Evolutionary conservation across 2,113 vertebrate species (phyloP), one percentile per base, ranked within the genome.

Genomic region (Leptodactylus fuscus): DNA sequence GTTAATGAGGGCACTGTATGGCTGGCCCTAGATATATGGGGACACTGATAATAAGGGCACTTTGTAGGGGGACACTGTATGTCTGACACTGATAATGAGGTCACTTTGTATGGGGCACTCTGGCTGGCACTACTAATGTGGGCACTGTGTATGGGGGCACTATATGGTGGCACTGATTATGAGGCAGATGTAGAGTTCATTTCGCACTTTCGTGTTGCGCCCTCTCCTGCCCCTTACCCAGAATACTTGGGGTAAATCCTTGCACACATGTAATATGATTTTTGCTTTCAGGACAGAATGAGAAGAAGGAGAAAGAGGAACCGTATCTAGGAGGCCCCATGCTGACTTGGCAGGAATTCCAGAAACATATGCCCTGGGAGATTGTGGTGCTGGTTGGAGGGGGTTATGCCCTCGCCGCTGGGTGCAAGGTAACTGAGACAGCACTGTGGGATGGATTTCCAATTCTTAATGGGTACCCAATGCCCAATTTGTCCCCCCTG

Each of bases 321-420:
- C 32, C 87, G 9, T 93, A 94, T 78, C 88, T 93, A 1, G 46
- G 91, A 41, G 95, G 96, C 55, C 95, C 97, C 6, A 98, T 99
- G 92, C 97, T 99, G 88, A 98, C 96, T 0, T 99, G 98, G 98
- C 98, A 98, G 87, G 98, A 99, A 91, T 99, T 99, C 87, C 97
- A 99, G 94, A 97, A 93, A 88, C 96, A 98, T 81, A 99, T 99
- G 98, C 98, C 98, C 3, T 99, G 98, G 98, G 98, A 99, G 91
- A 99, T 99, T 1, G 97, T 99, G 60, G 96, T 99, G 85, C 92
- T 99, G 87, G 98, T 99, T 62, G 98, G 98, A 86, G 98, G 97
- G n/a, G 98, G 98, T 67, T 99, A 99, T 0, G 97, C 97, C 0
- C 93, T 99, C 88, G 98, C 98, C 48, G 97, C 98, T 41, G 98